Evolutionary conservation across 2,113 vertebrate species (phyloP).

Genomic region (Dunckerocampus dactyliophorus): DNA sequence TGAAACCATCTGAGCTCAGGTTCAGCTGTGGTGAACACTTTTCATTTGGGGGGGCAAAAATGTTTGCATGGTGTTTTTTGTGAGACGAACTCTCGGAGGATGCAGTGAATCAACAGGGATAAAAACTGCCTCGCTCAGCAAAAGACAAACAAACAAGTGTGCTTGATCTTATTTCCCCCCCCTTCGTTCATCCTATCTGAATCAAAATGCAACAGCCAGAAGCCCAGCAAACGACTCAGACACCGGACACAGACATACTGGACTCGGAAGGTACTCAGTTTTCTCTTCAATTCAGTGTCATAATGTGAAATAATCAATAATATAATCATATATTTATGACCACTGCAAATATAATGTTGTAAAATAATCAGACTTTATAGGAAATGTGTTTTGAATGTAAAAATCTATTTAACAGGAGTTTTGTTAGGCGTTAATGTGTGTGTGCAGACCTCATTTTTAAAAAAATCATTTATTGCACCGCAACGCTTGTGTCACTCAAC

Average conservation of each 20-base stretch:
- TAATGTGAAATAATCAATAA: too few relatives aligned
- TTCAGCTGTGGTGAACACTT: not conserved
- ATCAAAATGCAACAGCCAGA: conserved; percentile 64
- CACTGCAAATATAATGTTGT: too few relatives aligned
- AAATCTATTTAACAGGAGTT: too few relatives aligned
- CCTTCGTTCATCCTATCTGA: not conserved
- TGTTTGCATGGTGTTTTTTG: conserved; percentile 4
- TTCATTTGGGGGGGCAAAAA: not conserved
- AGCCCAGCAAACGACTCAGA: conserved; percentile 35
- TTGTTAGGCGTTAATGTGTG: too few relatives aligned
- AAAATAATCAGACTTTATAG: too few relatives aligned
- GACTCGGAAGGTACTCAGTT: conserved; percentile 55
- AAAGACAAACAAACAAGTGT: not conserved
- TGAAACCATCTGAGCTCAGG: conserved; percentile 26
- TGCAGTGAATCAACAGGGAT: conserved; percentile 23
- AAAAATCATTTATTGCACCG: too few relatives aligned
- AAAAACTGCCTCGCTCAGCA: not conserved
- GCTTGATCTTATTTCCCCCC: not conserved
- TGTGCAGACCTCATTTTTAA: too few relatives aligned
- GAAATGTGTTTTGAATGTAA: too few relatives aligned
- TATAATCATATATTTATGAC: too few relatives aligned
- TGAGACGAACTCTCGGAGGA: conserved; percentile 7
- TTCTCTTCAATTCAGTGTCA: not conserved
- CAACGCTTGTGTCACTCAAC: not conserved
- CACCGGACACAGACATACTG: conserved; percentile 24